Conservation (phyloP, 2,888 invertebrate genomes). For the Xanthia togata region DNA sequence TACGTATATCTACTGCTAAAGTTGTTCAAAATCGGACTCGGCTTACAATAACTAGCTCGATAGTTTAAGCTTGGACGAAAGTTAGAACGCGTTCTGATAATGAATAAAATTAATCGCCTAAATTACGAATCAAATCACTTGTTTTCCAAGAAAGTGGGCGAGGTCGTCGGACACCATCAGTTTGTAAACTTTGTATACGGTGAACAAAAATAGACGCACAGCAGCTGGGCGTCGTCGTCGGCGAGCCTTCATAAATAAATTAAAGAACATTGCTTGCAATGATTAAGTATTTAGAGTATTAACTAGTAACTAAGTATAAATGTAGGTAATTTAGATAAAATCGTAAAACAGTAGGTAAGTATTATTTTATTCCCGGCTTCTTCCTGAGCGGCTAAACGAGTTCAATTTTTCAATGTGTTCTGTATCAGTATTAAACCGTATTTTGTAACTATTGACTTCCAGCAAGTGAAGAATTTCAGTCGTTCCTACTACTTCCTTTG, state of each 20-base stretch:
- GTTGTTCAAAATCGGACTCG: too few species aligned
- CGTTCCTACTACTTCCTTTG: neutral
- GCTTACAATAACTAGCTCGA: neutral
- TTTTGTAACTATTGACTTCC: too few species aligned
- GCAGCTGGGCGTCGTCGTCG: conserved; percentile 25
- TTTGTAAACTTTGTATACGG: conserved; percentile 19
- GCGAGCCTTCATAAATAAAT: conserved; percentile 15
- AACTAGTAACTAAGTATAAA: neutral
- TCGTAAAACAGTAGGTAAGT: neutral
- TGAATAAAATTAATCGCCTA: neutral
- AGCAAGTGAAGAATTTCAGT: neutral
- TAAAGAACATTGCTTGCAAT: conserved; percentile 1
- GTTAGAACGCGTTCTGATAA: neutral
- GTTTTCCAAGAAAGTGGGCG: conserved; percentile 26
- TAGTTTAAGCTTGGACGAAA: neutral
- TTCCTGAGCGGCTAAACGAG: neutral
- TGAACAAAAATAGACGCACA: conserved; percentile 39
- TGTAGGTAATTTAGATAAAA: neutral
- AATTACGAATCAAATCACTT: conserved; percentile 20
- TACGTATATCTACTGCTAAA: too few species aligned
- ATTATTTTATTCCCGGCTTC: neutral
- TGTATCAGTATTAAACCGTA: neutral
- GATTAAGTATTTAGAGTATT: neutral
- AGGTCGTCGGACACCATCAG: conserved; percentile 41
- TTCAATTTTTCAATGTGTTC: neutral